Base-by-base conservation (phyloP, 1,140 invertebrate species). In the Neomicropteryx cornuta region DNA sequence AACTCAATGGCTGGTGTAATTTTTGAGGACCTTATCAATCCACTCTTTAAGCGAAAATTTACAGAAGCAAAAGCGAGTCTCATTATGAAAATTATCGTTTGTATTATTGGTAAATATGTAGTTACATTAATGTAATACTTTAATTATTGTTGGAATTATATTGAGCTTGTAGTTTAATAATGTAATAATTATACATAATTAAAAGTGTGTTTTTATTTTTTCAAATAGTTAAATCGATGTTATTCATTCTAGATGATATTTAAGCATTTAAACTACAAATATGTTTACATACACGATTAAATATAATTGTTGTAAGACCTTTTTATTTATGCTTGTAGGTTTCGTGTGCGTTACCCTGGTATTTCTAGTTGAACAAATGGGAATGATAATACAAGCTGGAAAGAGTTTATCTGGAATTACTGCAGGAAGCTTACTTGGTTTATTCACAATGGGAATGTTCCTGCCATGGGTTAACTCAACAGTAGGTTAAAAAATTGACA, bases 1-100 rank as follows among this genome's bases (percentile, higher is more conserved):
- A 87, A 87, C 54, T 84, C 84, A 1, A 75, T 87, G 70, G 77
- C 83, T 13, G 83, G 83, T 2, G 83, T 87, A 0, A 83, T 85
- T 50, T 82, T 83, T 53, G 80, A 87, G 57, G 84, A 87, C 55
- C 71, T 87, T 41, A 75, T 86, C 2, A 76, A 77, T 48, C 79
- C 79, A 8, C 60, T 70, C 13, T 60, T 76, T 36, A 75, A 73
- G 22, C 69, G 64, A 46, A 72, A 70, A 1, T 64, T 77, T 29
- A 72, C 75, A 1, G 75, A 81, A 43, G 63, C 60, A 3, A 70
- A 63, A 18, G 75, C 77, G 4, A 78, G 76, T 47, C 70, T 76
- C 18, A 62, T 80, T 13, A 81, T 82, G 75, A 82, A 83, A 57
- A 55, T 73, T 1, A 75, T 73, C 5, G 78, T 79, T 3, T 66